These are phyloP conservation scores for Drosophila eugracilis DNA, from an alignment of 1,140 invertebrate species.

Conservation along the genomic window DNA sequence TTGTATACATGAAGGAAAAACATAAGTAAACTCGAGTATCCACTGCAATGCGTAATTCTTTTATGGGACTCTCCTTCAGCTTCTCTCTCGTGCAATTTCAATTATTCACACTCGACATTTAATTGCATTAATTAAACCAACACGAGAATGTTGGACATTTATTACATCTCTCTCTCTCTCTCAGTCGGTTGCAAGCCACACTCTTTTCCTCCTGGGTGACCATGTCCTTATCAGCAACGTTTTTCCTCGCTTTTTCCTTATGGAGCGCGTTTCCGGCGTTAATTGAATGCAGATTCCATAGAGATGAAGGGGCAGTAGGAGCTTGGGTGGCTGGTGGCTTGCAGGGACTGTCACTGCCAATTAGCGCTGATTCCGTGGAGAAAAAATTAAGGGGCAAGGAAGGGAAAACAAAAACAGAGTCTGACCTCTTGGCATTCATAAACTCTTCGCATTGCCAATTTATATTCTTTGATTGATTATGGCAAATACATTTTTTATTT, in stretches of 20 bases:
- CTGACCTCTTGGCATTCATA: slow-evolving; percentile 40
- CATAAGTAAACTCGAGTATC: not conserved
- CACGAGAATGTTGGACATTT: slow-evolving; percentile 58
- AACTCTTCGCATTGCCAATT: slow-evolving; percentile 37
- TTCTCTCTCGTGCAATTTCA: slow-evolving; percentile 36
- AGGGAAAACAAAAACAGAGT: not conserved
- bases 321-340: not conserved
- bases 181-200: slow-evolving; percentile 7
- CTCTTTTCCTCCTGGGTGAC: slow-evolving; percentile 1
- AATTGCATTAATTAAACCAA: slow-evolving; percentile 61
- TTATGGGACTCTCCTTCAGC: slow-evolving; percentile 31
- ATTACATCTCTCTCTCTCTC: slow-evolving; percentile 38
- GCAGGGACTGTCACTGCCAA: slow-evolving; percentile 40
- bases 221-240: slow-evolving; percentile 46
- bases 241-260: slow-evolving; percentile 19
- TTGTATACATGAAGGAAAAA: slow-evolving; percentile 10
- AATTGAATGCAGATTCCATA: slow-evolving; percentile 53
- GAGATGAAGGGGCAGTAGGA: not conserved
- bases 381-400: not conserved
- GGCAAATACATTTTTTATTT: slow-evolving; percentile 47
- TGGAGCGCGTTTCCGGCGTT: slow-evolving; percentile 52
- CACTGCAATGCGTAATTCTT: slow-evolving; percentile 24
- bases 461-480: slow-evolving; percentile 50
- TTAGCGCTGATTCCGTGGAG: slow-evolving; percentile 28
- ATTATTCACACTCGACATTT: slow-evolving; percentile 52